Evolutionary conservation across 2,797 vertebrate genomes (phyloP).

Genomic region (Gallirallus australis): DNA sequence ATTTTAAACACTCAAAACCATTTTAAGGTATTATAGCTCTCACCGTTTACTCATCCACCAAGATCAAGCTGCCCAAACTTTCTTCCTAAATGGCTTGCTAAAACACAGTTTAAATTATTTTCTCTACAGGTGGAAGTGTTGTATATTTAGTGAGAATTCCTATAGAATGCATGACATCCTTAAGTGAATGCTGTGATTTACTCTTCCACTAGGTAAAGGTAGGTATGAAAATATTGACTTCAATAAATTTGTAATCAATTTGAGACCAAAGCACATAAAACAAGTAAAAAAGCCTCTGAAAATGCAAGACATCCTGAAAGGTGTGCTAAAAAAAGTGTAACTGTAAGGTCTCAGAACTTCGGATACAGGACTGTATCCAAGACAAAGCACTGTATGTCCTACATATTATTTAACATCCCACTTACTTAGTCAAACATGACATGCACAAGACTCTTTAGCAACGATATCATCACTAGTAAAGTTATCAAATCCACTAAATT

Average conservation of each 20-base stretch:
- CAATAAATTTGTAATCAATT: not conserved
- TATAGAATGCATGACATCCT: not conserved
- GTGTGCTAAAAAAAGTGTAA: not conserved
- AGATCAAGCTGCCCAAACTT: not conserved
- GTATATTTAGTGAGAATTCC: not conserved
- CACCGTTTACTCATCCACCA: not conserved
- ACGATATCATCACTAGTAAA: not conserved
- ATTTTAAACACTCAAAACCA: not conserved
- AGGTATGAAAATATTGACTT: not conserved
- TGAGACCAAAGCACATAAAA: not conserved
- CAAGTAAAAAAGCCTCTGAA: not conserved
- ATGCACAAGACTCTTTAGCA: not conserved
- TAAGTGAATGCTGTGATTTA: not conserved
- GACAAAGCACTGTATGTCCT: not conserved
- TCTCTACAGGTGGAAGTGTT: not conserved
- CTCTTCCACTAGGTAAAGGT: not conserved
- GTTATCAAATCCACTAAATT: not conserved
- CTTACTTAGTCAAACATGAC: not conserved
- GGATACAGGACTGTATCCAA: not conserved
- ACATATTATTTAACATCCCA: not conserved
- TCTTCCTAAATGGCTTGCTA: not conserved
- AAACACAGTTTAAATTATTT: not conserved
- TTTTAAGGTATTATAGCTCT: not conserved
- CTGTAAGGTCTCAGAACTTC: not conserved
- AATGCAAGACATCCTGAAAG: not conserved